A percentile compares a stretch with the other conserved stretches of the same genome.
Conservation (phyloP, 2,797 vertebrate genomes). For the Gallinago nigripennis region DNA sequence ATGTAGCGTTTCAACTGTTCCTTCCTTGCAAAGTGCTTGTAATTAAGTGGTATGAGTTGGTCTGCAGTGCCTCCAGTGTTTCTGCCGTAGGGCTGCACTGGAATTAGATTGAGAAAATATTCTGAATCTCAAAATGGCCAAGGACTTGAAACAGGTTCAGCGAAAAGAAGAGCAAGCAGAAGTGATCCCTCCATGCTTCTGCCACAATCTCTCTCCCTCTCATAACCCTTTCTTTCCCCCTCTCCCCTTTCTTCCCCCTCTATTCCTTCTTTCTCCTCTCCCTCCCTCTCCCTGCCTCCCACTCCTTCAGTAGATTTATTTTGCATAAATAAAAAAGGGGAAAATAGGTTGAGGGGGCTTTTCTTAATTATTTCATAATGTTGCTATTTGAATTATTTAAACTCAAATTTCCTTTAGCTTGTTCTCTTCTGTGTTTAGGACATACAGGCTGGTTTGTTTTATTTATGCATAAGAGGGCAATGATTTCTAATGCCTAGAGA, state of each 20-base stretch:
- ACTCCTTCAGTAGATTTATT: not conserved
- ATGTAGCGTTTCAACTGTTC: not conserved
- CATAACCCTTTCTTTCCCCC: not conserved
- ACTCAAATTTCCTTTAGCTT: not conserved
- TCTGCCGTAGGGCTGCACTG: not conserved
- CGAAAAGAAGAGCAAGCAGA: not conserved
- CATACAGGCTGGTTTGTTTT: not conserved
- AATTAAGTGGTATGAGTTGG: not conserved
- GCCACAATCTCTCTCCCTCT: not conserved
- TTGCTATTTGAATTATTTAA: not conserved
- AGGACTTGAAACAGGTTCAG: not conserved
- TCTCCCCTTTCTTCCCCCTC: too few relatives aligned
- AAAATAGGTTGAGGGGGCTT: not conserved
- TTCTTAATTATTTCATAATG: not conserved
- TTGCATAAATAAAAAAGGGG: not conserved
- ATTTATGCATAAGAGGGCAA: not conserved
- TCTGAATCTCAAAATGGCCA: not conserved
- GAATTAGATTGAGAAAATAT: not conserved
- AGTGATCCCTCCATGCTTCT: not conserved
- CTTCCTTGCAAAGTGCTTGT: not conserved
- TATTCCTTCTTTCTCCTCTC: too few relatives aligned
- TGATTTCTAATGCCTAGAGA: not conserved
- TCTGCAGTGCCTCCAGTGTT: constrained; percentile 34
- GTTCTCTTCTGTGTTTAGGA: not conserved
- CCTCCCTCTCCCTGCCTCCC: fast-evolving